phyloP scores from a whole-genome alignment of 92 coral and sea anemone genomes.

The Actinostola sp. region DNA sequence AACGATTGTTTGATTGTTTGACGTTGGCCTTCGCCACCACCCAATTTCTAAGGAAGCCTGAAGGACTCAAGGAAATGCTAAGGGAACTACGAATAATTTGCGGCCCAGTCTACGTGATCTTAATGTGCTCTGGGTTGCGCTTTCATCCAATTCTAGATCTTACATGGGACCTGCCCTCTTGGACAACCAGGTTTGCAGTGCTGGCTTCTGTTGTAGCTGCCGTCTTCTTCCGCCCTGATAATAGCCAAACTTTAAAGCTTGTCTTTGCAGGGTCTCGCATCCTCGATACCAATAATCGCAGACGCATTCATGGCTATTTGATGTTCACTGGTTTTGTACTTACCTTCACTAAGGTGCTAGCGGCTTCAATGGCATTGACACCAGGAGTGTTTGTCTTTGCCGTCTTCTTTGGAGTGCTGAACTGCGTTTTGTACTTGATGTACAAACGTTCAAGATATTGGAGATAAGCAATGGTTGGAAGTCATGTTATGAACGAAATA shows the following conservation, averaged over 20 bases:
- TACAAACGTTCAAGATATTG: no score
- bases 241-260: constrained; percentile 20
- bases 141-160: neutral
- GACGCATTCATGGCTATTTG: constrained; percentile 12
- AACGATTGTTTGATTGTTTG: neutral
- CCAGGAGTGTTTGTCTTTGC: no score
- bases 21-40: constrained; percentile 25
- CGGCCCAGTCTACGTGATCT: constrained; percentile 33
- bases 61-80: neutral
- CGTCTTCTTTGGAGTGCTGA: no score
- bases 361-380: no score
- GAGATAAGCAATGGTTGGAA: no score
- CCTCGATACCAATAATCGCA: neutral
- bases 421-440: no score
- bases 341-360: no score
- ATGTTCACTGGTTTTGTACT: constrained; percentile 14
- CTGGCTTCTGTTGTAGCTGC: constrained; percentile 31
- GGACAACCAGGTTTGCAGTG: neutral
- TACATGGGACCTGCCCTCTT: neutral
- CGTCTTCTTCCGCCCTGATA: constrained; percentile 47
- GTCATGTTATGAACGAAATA: no score
- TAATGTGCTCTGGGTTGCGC: constrained; percentile 3
- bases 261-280: constrained; percentile 15
- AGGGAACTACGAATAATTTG: constrained; percentile 26
- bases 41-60: constrained; percentile 41